Base-by-base conservation (phyloP, 2,113 vertebrate species). In the Oxyruncus cristatus region DNA sequence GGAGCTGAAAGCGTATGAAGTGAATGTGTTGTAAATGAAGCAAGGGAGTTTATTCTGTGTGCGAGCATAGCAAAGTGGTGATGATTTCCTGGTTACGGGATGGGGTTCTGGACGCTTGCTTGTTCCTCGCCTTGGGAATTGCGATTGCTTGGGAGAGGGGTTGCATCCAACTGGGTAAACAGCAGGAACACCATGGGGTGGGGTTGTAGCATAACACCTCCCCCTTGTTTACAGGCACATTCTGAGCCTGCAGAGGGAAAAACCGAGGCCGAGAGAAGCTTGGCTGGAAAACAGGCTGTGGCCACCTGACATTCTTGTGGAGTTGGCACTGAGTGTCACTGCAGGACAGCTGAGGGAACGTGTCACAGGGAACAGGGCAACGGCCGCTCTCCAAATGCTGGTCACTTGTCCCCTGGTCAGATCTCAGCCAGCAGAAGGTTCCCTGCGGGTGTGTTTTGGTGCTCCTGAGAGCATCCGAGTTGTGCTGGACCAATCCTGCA, bases 351-450 rank as follows among this genome's bases (percentile, higher is more conserved):
- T 1, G 4, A 52, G 73, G 46, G 53, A n/a, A 3, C 4, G 35
- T 14, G 12, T 37, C 62, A 5, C 44, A 47, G 27, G 71, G 55
- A 44, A 6, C 56, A 33, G 70, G 28, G 21, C 5, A 22, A 17
- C 0, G 6, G 41, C 47, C 0, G 0, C 12, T n/a, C 41, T 28
- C 12, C 44, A 10, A 19, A 37, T 49, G 14, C 41, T 1, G 0
- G 18, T 20, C 13, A 0, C 49, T 26, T 24, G 53, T 39, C 17
- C 37, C 15, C 7, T 37, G 5, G 13, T 30, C 37, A 7, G 7
- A 30, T 37, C 55, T 59, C 26, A 73, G 49, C 49, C 28, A 19
- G 67, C 24, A 2, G 3, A 26, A 14, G 17, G 4, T 70, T 22
- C 20, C 42, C 78, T 78, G 52, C 37, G 27, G 23, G 37, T 14